Conservation (phyloP, 2,888 invertebrate genomes). For the Cephalotes varians region DNA sequence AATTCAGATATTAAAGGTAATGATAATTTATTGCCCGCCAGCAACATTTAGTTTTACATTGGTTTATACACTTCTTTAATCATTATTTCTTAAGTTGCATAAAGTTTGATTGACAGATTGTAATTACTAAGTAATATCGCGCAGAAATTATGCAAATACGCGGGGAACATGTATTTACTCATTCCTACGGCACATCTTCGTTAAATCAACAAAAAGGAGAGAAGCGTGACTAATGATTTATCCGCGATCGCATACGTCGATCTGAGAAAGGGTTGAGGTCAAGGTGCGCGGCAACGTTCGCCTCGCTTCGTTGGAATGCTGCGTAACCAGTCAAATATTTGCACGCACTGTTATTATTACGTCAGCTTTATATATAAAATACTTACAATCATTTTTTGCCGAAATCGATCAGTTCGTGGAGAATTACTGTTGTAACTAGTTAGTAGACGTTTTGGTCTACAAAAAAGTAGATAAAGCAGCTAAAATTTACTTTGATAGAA, state of each 20-base stretch:
- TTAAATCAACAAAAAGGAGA: slow-evolving; percentile 61
- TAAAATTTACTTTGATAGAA: neutral
- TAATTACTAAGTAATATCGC: slow-evolving; percentile 28
- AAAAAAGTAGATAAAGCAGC: neutral
- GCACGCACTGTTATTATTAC: slow-evolving; percentile 58
- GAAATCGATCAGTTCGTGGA: slow-evolving; percentile 7
- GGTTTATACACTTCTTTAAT: neutral
- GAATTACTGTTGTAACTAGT: slow-evolving; percentile 8
- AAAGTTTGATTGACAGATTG: slow-evolving; percentile 38
- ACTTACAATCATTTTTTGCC: neutral
- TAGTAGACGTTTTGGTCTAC: neutral
- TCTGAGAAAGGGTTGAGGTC: slow-evolving; percentile 73
- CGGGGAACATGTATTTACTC: slow-evolving; percentile 31
- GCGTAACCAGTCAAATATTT: slow-evolving; percentile 68
- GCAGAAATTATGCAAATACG: slow-evolving; percentile 42
- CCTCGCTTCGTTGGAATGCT: slow-evolving; percentile 53
- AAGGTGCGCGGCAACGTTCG: slow-evolving; percentile 53
- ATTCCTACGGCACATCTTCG: slow-evolving; percentile 42
- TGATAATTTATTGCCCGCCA: neutral
- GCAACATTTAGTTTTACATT: neutral
- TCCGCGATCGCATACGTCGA: slow-evolving; percentile 58
- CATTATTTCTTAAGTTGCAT: slow-evolving; percentile 30
- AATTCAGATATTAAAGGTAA: neutral
- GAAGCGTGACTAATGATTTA: slow-evolving; percentile 67
- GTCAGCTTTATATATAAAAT: slow-evolving; percentile 60